Conservation (phyloP, 2,888 invertebrate species). For the Pristionchus maxplancki region DNA sequence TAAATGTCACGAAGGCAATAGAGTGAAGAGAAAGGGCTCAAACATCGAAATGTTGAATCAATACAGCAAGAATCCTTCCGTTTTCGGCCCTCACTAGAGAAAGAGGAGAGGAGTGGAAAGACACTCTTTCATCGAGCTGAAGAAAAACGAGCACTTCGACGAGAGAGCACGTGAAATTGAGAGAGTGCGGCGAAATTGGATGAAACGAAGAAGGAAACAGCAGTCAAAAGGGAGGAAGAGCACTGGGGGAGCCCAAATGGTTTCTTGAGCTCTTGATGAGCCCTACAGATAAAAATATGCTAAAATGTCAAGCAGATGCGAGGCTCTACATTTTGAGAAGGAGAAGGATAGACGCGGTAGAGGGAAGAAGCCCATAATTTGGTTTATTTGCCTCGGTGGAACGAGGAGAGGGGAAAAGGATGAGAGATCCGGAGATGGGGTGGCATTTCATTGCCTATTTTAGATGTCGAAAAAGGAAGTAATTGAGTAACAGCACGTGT, state of each 20-base stretch:
- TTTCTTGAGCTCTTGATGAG: too few relatives aligned
- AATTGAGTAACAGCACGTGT: too few relatives aligned
- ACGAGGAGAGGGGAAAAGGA: neutral
- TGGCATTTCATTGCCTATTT: neutral
- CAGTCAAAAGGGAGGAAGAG: neutral
- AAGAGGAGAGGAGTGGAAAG: neutral
- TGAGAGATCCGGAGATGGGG: neutral
- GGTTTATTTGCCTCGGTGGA: constrained; percentile 1
- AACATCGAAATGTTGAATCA: neutral
- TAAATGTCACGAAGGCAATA: too few relatives aligned
- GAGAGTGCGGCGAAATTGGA: neutral
- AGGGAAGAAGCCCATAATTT: neutral
- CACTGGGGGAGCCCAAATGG: neutral
- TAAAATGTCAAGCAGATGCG: too few relatives aligned
- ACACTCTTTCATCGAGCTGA: constrained; percentile 21
- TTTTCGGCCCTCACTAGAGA: neutral
- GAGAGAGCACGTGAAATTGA: neutral
- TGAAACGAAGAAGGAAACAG: constrained; percentile 4
- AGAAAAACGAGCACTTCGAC: neutral
- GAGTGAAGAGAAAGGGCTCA: neutral
- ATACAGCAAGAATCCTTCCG: constrained; percentile 20
- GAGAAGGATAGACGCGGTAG: neutral
- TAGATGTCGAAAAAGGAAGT: neutral
- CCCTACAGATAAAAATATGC: too few relatives aligned
- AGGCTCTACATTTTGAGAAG: neutral